Percentiles rank a stretch among this genome's conserved stretches.
These are phyloP conservation scores for Cetonia aurata DNA, from an alignment of 2,888 invertebrate genomes.

Conservation along the genomic window DNA sequence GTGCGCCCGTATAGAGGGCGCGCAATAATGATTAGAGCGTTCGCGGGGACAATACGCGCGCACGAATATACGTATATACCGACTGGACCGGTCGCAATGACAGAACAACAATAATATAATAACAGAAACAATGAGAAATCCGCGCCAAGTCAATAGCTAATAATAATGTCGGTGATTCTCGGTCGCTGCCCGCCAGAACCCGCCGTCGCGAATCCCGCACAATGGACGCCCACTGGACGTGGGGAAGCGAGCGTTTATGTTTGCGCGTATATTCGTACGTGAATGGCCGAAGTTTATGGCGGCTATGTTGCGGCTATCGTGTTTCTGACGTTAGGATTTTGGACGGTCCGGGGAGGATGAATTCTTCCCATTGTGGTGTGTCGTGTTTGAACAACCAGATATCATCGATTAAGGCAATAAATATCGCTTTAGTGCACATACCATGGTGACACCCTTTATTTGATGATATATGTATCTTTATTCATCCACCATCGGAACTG, in stretches of 20 bases:
- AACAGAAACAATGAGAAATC: conserved; percentile 58
- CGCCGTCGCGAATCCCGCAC: conserved; percentile 38
- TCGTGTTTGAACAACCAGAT: too few species aligned
- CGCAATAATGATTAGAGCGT: conserved; percentile 22
- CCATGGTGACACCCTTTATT: too few species aligned
- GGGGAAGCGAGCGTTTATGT: too few species aligned
- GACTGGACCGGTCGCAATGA: conserved; percentile 50
- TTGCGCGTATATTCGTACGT: too few species aligned
- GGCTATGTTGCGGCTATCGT: neutral
- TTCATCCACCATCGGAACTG: too few species aligned
- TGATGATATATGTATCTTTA: too few species aligned
- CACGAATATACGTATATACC: too few species aligned
- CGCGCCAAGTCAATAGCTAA: conserved; percentile 58
- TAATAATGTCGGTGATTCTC: conserved; percentile 56
- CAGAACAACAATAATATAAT: conserved; percentile 57
- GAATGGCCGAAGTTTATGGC: too few species aligned
- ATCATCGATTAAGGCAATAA: too few species aligned
- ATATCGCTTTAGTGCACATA: too few species aligned
- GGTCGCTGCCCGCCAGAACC: conserved; percentile 10
- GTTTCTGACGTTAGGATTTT: neutral
- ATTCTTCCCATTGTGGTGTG: too few species aligned
- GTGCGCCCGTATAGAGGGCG: neutral
- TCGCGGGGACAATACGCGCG: conserved; percentile 43
- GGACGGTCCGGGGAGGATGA: too few species aligned
- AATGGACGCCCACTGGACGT: conserved; percentile 46